These are phyloP conservation scores for Microcebus tavaratra DNA, from an alignment of 2,113 vertebrate species.

Conservation along the genomic window DNA sequence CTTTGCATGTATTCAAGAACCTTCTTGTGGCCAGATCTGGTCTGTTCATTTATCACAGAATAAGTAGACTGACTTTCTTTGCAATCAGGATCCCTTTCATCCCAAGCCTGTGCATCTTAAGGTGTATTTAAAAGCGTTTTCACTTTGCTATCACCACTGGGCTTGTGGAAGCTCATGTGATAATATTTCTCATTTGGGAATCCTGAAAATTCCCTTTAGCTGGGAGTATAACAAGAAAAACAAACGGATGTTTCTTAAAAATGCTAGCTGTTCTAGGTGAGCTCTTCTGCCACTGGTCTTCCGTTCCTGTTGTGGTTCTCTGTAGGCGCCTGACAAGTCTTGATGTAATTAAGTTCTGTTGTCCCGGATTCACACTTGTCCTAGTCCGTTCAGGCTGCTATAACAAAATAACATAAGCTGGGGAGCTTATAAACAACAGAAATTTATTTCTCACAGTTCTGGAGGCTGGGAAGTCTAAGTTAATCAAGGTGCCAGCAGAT, in stretches of 20 bases:
- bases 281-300: neutral
- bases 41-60: neutral
- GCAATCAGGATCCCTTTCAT: neutral
- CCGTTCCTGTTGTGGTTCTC: neutral
- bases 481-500: neutral
- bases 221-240: neutral
- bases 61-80: neutral
- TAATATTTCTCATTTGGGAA: slow-evolving; percentile 12
- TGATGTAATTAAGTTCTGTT: neutral
- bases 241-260: neutral
- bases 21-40: neutral
- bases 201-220: neutral
- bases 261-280: neutral
- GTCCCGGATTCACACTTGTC: neutral
- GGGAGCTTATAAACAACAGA: neutral
- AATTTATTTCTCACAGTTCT: neutral
- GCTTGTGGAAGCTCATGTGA: slow-evolving; percentile 3
- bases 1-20: neutral
- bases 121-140: slow-evolving; percentile 7
- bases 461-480: neutral
- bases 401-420: neutral
- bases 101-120: neutral
- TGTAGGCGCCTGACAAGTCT: neutral
- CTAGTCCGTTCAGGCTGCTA: neutral
- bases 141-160: neutral